Conservation (phyloP, 2,797 vertebrate species). For the Phalloptychus januarius region DNA sequence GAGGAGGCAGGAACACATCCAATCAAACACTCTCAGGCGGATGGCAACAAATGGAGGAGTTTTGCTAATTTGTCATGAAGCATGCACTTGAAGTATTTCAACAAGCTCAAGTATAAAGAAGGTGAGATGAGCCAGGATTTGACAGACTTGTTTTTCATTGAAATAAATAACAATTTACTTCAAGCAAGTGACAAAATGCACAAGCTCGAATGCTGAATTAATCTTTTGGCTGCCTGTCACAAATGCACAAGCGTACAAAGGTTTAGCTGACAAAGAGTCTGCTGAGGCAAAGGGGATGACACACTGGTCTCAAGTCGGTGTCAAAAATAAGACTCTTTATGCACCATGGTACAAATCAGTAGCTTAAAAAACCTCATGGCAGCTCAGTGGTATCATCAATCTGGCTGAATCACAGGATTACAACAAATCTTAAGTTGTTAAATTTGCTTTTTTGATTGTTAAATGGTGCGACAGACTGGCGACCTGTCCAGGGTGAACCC, state of each 20-base stretch:
- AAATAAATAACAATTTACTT: conserved; percentile 56
- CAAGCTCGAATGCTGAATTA: conserved; percentile 42
- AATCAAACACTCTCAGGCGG: conserved; percentile 37
- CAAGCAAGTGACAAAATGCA: conserved; percentile 34
- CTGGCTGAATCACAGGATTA: conserved; percentile 19
- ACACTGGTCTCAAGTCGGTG: conserved; percentile 24
- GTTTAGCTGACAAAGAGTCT: conserved; percentile 17
- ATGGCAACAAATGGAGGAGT: conserved; percentile 31
- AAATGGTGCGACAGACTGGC: too few relatives aligned
- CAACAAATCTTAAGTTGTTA: conserved; percentile 7
- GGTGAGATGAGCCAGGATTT: conserved; percentile 52
- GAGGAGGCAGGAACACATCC: conserved; percentile 15
- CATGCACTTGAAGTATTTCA: conserved; percentile 46
- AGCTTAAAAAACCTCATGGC: conserved; percentile 22
- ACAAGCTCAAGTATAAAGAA: conserved; percentile 41
- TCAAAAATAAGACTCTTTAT: conserved; percentile 38
- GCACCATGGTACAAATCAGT: not conserved
- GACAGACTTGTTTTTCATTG: conserved; percentile 56
- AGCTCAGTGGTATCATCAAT: conserved; percentile 21
- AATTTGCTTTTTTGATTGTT: conserved; percentile 26
- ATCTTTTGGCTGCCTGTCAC: conserved; percentile 44
- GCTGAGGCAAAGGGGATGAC: conserved; percentile 20
- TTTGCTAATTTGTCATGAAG: conserved; percentile 52
- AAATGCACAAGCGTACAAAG: conserved; percentile 31
- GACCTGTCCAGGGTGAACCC: too few relatives aligned